phyloP scores from a whole-genome alignment of 2,888 invertebrate genomes.

The Mechanitis messenoides region DNA sequence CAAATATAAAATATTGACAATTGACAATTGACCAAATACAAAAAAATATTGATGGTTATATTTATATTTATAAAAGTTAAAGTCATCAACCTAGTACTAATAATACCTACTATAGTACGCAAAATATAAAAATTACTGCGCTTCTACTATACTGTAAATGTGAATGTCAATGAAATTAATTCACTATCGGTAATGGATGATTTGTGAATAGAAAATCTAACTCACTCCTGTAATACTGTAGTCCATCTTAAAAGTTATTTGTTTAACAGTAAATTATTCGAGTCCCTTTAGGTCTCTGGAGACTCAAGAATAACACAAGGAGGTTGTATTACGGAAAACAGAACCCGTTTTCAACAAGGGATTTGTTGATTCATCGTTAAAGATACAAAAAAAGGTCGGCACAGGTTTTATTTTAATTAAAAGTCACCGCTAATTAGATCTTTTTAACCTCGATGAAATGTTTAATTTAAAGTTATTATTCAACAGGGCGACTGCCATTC shows the following conservation, averaged over 20 bases:
- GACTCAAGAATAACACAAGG: constrained; percentile 60
- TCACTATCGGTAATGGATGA: constrained; percentile 16
- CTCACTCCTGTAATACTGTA: constrained; percentile 38
- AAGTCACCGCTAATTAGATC: constrained; percentile 8
- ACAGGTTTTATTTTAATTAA: constrained; percentile 17
- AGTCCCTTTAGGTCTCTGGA: constrained; percentile 39
- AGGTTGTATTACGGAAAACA: constrained; percentile 42
- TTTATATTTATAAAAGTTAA: too few species aligned
- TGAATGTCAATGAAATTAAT: neutral
- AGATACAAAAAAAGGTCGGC: constrained; percentile 19
- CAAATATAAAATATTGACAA: too few species aligned
- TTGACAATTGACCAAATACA: too few species aligned
- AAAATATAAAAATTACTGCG: too few species aligned
- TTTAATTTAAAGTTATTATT: too few species aligned
- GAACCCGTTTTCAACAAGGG: constrained; percentile 38
- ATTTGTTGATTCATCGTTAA: constrained; percentile 23
- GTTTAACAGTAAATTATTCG: constrained; percentile 65
- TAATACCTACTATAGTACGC: too few species aligned
- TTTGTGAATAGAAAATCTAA: constrained; percentile 21
- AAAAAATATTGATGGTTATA: too few species aligned
- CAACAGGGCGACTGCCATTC: too few species aligned
- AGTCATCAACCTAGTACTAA: too few species aligned
- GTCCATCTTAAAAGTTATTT: constrained; percentile 62
- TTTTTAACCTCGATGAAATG: constrained; percentile 2
- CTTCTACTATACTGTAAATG: neutral